A percentile compares a stretch with the other conserved stretches of the same genome.
Conservation (phyloP, 2,113 vertebrate genomes). For the Bufo bufo region DNA sequence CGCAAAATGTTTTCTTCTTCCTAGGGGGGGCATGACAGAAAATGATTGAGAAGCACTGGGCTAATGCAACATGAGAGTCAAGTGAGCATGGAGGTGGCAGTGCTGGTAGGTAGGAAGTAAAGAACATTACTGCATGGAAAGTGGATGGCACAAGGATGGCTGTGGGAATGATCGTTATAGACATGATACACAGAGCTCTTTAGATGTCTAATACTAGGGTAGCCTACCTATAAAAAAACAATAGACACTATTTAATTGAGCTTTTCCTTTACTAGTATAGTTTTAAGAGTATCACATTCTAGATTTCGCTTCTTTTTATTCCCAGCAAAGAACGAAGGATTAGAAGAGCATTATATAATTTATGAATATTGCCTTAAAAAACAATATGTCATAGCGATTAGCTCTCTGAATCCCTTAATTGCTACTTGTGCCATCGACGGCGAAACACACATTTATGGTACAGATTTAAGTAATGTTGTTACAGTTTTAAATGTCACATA, state of each 20-base stretch:
- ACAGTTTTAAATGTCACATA: conserved; percentile 26
- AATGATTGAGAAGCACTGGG: no score
- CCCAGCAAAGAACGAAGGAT: neutral
- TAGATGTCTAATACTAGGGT: no score
- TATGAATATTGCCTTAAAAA: conserved; percentile 14
- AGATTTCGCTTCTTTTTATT: neutral
- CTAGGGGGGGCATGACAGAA: no score
- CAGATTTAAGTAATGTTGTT: conserved; percentile 21
- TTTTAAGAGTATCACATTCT: neutral
- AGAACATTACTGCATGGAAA: no score
- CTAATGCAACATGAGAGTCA: no score
- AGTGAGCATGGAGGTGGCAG: no score
- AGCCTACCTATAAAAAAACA: no score
- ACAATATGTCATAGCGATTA: neutral
- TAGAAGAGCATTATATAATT: neutral
- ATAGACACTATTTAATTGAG: neutral
- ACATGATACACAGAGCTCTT: no score
- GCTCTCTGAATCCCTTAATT: conserved; percentile 36
- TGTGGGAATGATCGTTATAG: no score
- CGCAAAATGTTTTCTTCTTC: no score
- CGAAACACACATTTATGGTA: neutral
- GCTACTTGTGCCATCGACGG: conserved; percentile 8
- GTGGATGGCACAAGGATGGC: no score
- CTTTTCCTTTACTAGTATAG: neutral
- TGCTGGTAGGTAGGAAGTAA: no score